Percentiles rank a stretch among this genome's conserved stretches.
Evolutionary conservation across 2,797 vertebrate genomes (phyloP).

Genomic region (Lutjanus campechanus): DNA sequence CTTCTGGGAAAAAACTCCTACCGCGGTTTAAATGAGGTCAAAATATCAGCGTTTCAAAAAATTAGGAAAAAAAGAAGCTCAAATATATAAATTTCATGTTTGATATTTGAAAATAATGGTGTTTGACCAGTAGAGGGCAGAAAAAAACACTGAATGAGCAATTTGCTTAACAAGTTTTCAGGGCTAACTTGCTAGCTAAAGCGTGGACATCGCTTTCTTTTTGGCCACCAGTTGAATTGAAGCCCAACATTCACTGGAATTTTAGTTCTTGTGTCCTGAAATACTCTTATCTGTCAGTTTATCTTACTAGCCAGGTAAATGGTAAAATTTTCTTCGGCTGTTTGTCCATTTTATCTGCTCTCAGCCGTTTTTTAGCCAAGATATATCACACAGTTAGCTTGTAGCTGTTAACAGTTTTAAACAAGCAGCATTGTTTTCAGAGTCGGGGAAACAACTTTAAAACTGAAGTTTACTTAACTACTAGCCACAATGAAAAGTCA

Average conservation of each 20-base stretch:
- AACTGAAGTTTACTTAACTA: no score
- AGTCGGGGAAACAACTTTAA: no score
- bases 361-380: background rate
- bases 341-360: background rate
- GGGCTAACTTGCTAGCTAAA: background rate
- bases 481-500: no score
- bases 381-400: background rate
- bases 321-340: background rate
- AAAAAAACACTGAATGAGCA: background rate
- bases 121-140: background rate
- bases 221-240: background rate
- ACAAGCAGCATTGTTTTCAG: background rate
- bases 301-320: accelerated
- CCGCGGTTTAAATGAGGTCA: no score
- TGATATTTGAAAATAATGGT: no score
- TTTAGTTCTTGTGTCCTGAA: background rate
- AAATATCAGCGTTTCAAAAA: accelerated
- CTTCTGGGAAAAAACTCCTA: no score
- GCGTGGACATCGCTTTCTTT: no score
- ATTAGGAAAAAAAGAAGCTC: background rate
- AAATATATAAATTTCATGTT: accelerated
- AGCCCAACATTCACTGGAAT: background rate
- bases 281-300: background rate
- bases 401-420: background rate
- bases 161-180: background rate